phyloP scores from a whole-genome alignment of 2,113 vertebrate species.

The Coreoperca whiteheadi region DNA sequence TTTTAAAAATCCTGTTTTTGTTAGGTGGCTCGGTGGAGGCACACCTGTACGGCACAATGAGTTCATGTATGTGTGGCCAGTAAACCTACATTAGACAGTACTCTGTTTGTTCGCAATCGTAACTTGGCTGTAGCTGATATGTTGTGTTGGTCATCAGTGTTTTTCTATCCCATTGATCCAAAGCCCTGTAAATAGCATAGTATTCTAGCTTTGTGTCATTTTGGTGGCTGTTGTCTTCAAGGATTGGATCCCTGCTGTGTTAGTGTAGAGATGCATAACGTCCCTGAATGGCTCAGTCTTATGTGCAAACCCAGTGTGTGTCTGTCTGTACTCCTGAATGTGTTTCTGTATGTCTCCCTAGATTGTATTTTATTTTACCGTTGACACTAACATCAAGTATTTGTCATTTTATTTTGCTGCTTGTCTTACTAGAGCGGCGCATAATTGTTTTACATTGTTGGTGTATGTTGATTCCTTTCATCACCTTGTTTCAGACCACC shows the following conservation, averaged over 20 bases:
- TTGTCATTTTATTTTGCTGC: slow-evolving; percentile 19
- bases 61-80: slow-evolving; percentile 91
- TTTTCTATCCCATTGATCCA: slow-evolving; percentile 48
- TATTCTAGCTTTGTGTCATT: slow-evolving; percentile 20
- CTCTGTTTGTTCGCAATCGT: not conserved
- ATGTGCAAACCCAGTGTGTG: slow-evolving; percentile 24
- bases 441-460: not conserved
- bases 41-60: slow-evolving; percentile 90
- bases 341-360: not conserved
- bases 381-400: slow-evolving; percentile 19
- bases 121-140: slow-evolving; percentile 60
- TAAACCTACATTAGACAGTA: slow-evolving; percentile 34
- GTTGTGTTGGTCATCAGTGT: not conserved
- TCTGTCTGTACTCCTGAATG: slow-evolving; percentile 37
- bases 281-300: slow-evolving; percentile 58
- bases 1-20: slow-evolving; percentile 83
- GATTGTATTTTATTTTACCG: not conserved
- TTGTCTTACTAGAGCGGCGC: slow-evolving; percentile 19
- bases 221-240: slow-evolving; percentile 23
- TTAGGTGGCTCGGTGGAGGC: slow-evolving; percentile 92
- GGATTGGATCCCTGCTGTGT: slow-evolving; percentile 3
- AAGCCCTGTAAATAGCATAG: slow-evolving; percentile 5
- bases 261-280: not conserved
- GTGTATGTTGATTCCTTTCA: not conserved
- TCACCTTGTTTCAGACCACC: slow-evolving; percentile 85